Base-by-base conservation (phyloP, 2,113 vertebrate genomes). In the Recurvirostra avosetta region DNA sequence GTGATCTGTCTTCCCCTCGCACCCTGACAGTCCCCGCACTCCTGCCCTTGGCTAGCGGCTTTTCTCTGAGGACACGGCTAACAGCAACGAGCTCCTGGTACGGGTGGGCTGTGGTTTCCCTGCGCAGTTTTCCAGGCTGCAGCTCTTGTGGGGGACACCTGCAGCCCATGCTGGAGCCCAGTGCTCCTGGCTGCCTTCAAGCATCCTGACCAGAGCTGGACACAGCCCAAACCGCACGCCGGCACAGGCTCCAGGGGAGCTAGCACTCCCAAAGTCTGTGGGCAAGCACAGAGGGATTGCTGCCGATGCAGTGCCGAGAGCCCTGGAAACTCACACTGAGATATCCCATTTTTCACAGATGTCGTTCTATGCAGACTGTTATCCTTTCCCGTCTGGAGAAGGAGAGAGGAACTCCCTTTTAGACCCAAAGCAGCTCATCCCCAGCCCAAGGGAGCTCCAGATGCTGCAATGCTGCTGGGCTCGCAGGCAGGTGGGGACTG, bases 361-460 rank as follows among this genome's bases (percentile, higher is more conserved):
- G 34, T 4, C 15, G 0, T 3, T 23, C 76, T 11, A 5, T 23
- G 68, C 56, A 38, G 3, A 12, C 59, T 38, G 65, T 38, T 36
- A 20, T 12, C 88, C 71, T 29, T 65, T 12, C 61, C n/a, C 56
- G 45, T 0, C 21, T 19, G 14, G 4, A 73, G 38, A 11, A 87
- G 79, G 75, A 86, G 21, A 65, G 19, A 74, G 27, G 52, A 92
- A 21, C 66, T 45, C 88, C 93, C 68, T 66, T 14, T 36, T 41
- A n/a, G 40, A 61, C 88, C 90, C 84, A 84, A 79, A 76, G 82
- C 82, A 93, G 95, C 43, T 94, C 53, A 91, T 67, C 88, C 93
- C 85, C 90, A 91, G 72, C 70, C 86, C 63, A 79, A 90, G 80
- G 41, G 41, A 86, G 66, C 62, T 55, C 43, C 45, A 22, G 77